Percentiles rank a stretch among this genome's conserved stretches.
Evolutionary conservation across 2,888 invertebrate species (phyloP).

Genomic region (Antheraea yamamai): DNA sequence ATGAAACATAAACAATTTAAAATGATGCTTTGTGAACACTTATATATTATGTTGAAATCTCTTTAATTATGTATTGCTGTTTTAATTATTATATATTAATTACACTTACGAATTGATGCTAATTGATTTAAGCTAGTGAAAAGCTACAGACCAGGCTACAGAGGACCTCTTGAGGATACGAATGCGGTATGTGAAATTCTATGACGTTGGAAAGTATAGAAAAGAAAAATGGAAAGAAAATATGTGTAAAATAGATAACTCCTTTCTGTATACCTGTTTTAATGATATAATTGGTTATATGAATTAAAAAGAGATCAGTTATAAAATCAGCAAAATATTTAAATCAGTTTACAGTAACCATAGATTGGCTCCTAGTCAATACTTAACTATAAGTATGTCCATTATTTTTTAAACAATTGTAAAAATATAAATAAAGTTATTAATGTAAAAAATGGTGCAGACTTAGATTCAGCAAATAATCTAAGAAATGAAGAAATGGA

Average conservation of each 20-base stretch:
- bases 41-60: neutral
- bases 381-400: no score
- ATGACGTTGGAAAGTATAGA: neutral
- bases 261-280: neutral
- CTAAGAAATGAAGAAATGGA: no score
- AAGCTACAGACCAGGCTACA: constrained; percentile 7
- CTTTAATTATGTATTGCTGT: neutral
- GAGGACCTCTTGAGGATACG: neutral
- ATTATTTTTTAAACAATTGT: no score
- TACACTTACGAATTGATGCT: constrained; percentile 7
- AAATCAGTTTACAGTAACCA: no score
- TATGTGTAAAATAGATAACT: neutral
- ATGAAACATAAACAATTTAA: neutral
- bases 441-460: no score
- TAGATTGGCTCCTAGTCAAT: no score
- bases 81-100: constrained; percentile 6
- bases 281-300: neutral
- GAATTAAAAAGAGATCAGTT: no score
- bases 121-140: neutral
- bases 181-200: neutral
- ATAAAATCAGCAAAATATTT: no score
- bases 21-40: neutral
- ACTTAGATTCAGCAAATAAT: no score
- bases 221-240: no score
- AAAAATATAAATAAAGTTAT: no score